A percentile compares a stretch with the other conserved stretches of the same genome.
These are phyloP conservation scores for Porites lutea DNA, from an alignment of 64 coral and sea anemone genomes.

Conservation along the genomic window DNA sequence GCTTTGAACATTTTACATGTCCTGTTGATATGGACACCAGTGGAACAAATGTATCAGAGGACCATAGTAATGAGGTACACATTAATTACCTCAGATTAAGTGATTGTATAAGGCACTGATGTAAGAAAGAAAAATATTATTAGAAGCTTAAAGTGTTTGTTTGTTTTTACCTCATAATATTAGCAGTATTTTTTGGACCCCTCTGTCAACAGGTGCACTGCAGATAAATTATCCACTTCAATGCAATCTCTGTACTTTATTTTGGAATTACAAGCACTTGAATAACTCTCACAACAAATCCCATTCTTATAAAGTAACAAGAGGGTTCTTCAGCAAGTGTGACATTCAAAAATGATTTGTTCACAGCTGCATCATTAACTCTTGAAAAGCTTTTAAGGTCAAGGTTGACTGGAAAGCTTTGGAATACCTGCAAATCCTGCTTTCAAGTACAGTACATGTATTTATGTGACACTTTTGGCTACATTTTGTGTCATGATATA, in stretches of 20 bases:
- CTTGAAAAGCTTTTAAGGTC: slow-evolving; percentile 11
- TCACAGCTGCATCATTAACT: slow-evolving; percentile 35
- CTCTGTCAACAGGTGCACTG: no score
- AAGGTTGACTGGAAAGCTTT: neutral
- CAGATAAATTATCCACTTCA: no score
- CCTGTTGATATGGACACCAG: no score
- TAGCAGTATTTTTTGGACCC: no score
- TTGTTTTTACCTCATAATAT: no score
- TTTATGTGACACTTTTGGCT: neutral
- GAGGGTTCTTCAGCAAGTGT: slow-evolving; percentile 23
- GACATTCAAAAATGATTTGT: slow-evolving; percentile 16
- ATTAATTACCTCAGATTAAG: no score
- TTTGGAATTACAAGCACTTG: slow-evolving; percentile 9
- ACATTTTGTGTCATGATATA: neutral
- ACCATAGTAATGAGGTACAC: no score
- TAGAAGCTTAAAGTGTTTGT: no score
- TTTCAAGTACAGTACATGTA: neutral
- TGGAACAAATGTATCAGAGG: no score
- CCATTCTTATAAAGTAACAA: slow-evolving; percentile 29
- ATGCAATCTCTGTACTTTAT: neutral
- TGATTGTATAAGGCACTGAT: no score
- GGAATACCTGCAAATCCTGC: neutral
- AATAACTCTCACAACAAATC: neutral
- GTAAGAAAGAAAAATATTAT: no score
- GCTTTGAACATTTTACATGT: no score